Conservation (phyloP, 1,140 invertebrate species). For the Acromyrmex echinatior region DNA sequence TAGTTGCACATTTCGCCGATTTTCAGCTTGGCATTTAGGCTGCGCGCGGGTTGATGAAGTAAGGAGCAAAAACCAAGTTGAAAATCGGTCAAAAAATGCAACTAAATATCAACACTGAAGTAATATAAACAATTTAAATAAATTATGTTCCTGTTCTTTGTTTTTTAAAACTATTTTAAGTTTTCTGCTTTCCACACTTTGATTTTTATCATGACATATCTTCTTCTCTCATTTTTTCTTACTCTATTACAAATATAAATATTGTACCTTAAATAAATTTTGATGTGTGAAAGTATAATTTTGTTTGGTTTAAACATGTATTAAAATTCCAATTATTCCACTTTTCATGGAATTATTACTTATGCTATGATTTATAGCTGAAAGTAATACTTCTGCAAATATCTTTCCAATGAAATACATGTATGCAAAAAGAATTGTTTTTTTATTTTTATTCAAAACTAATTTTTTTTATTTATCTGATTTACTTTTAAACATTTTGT, state of each 20-base stretch:
- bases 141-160: not conserved
- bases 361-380: not conserved
- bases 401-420: constrained; percentile 2
- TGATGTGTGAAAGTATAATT: not conserved
- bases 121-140: not conserved
- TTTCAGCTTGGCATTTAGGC: too few species aligned
- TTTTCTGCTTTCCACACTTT: not conserved
- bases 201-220: not conserved
- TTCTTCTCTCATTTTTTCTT: not conserved
- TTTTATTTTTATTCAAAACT: constrained; percentile 2
- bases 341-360: not conserved
- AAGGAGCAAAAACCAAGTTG: too few species aligned
- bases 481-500: not conserved
- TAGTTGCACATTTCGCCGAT: too few species aligned
- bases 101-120: too few species aligned
- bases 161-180: not conserved
- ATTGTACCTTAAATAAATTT: constrained; percentile 4
- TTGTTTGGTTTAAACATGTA: not conserved
- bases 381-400: not conserved
- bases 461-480: not conserved
- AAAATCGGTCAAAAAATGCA: too few species aligned
- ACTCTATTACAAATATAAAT: not conserved
- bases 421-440: not conserved
- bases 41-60: too few species aligned
- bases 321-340: not conserved